Evolutionary conservation across 2,113 vertebrate species (phyloP), one percentile per base, ranked within the genome.

Genomic region (Trematomus loennbergii): DNA sequence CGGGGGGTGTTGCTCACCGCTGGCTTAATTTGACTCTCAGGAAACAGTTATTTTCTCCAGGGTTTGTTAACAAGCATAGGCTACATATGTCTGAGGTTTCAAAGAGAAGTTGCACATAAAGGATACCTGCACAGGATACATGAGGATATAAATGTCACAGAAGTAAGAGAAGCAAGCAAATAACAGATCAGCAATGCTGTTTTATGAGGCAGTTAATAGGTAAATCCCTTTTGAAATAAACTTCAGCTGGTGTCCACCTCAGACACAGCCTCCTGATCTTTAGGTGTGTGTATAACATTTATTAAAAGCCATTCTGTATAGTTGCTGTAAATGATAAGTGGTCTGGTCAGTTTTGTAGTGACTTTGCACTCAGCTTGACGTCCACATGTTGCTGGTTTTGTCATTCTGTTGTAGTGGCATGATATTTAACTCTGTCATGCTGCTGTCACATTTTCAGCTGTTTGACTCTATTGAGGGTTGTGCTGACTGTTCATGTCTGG

Each of bases 1-100:
- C n/a, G 20, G 16, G 45, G 76, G 79, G 55, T 57, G 61, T 71
- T 58, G 12, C 67, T 70, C 68, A 83, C 62, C 63, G 78, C 55
- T 63, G 58, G 40, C 40, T 80, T 60, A 62, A 73, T 89, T 81
- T 78, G 63, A 58, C 53, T 83, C 33, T 40, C 50, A 54, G 79
- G 65, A 74, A 78, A 55, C 22, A 74, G 53, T 60, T 48, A 25
- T 9, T 81, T 67, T 87, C 54, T 54, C 79, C n/a, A 82, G 63
- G 58, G 55, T 59, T 71, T 4, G 12, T 45, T 83, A 66, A 84
- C 76, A 57, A 66, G 46, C 29, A 3, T 7, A 7, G 36, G 36
- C 36, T 63, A 9, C 1, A 33, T 72, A 16, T 22, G 48, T 12
- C 10, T 25, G 5, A 13, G 13, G 13, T 72, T 83, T 85, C 40